Evolutionary conservation across 2,113 vertebrate genomes (phyloP).

Genomic region (Hyaena hyaena): DNA sequence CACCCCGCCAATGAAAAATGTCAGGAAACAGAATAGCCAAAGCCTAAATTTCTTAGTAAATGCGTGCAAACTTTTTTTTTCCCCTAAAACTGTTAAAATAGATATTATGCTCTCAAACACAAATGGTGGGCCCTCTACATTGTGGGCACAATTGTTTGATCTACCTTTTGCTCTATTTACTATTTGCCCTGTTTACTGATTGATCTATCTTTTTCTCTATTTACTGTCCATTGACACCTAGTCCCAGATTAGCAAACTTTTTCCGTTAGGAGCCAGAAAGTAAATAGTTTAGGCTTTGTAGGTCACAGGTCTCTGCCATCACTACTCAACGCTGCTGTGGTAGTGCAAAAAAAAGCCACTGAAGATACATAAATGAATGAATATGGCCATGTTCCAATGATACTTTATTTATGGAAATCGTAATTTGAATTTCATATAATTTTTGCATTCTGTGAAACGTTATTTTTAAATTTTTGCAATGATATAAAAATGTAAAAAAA

Average conservation of each 20-base stretch:
- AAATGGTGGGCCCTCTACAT: neutral
- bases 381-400: neutral
- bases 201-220: neutral
- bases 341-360: neutral
- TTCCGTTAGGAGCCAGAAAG: neutral
- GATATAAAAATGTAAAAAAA: neutral
- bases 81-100: neutral
- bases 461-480: neutral
- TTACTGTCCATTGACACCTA: neutral
- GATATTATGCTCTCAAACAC: neutral
- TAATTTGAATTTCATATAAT: slow-evolving; percentile 21
- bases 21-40: neutral
- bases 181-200: neutral
- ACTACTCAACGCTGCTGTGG: fast-evolving
- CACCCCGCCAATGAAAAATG: slow-evolving; percentile 23
- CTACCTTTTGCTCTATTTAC: neutral
- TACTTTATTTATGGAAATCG: neutral
- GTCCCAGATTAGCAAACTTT: neutral
- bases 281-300: neutral
- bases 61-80: neutral
- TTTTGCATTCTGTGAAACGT: neutral
- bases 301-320: neutral
- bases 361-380: neutral
- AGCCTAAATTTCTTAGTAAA: neutral
- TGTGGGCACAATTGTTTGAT: neutral